Base-by-base conservation (phyloP, 2,113 vertebrate genomes). In the Chrysochloris asiatica region DNA sequence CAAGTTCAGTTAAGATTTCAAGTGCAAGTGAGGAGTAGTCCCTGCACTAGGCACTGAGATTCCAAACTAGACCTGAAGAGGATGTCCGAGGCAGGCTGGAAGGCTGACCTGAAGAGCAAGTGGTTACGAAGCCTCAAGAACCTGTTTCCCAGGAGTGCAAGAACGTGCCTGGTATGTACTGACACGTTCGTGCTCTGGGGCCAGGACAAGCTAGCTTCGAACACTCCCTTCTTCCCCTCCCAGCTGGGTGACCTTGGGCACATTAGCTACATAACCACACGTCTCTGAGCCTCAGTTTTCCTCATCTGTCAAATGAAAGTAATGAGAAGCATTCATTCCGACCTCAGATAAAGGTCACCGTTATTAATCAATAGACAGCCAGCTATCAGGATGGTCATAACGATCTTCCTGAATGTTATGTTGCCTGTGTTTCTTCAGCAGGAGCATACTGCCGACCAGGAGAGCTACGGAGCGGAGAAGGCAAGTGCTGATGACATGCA, bases 331-430 rank as follows among this genome's bases (percentile, higher is more conserved):
- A 3, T 22, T 19, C 7, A 30, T 26, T 72, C 65, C 6, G 13
- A 38, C 72, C 38, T 52, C 26, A n/a, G 47, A n/a, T 38, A 50
- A 63, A 38, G 2, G 0, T 12, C 4, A 38, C 26, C 17, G 41
- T 21, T 13, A 43, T 9, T 72, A 59, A 67, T 6, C 38, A 80
- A 22, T n/a, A 17, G 45, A 11, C 87, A 63, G 50, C 4, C n/a
- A 10, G 24, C 54, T 21, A 19, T 38, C 54, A 9, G 0, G 0
- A 38, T 26, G 0, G 5, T 33, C 52, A 19, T 24, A 4, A 0
- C 1, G 1, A 36, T 2, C 26, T 24, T 7, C 28, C 0, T 17
- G 6, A 16, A 45, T 45, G 78, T 47, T 8, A 8, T 3, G 2
- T 1, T 36, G 78, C 48, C 63, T 3, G 8, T 1, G 24, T 61